A percentile compares a stretch with the other conserved stretches of the same genome.
Evolutionary conservation across 2,888 invertebrate genomes (phyloP).

Genomic region (Acheta domesticus): DNA sequence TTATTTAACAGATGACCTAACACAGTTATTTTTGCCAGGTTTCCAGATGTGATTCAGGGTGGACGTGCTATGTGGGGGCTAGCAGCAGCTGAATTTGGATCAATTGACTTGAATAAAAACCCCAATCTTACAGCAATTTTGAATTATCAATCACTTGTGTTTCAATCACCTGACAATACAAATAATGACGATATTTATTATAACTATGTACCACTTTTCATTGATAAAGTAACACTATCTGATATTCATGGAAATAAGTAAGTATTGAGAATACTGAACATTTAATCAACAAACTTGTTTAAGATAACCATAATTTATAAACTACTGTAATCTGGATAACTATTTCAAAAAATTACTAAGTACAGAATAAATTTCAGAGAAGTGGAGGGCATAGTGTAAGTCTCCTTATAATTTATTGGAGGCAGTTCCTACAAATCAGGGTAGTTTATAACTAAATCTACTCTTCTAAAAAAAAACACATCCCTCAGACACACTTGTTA

Average conservation of each 20-base stretch:
- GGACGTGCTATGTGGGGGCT: constrained; percentile 45
- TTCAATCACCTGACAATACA: constrained; percentile 40
- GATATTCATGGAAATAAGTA: constrained; percentile 49
- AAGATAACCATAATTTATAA: too few relatives aligned
- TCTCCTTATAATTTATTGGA: not conserved
- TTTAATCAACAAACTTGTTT: not conserved
- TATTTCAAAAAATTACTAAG: too few relatives aligned
- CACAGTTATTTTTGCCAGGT: constrained; percentile 39
- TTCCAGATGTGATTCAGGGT: constrained; percentile 43
- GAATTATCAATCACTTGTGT: constrained; percentile 43
- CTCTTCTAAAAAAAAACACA: not conserved
- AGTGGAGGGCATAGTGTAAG: not conserved
- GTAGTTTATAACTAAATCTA: not conserved
- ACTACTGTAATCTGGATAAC: too few relatives aligned
- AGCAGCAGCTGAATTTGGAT: constrained; percentile 46
- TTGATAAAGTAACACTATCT: constrained; percentile 45
- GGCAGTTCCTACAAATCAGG: not conserved
- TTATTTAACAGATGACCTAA: not conserved
- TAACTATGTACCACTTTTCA: constrained; percentile 37
- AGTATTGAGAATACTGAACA: constrained; percentile 25
- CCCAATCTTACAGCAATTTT: constrained; percentile 43
- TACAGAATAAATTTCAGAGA: too few relatives aligned
- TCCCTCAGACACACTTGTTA: not conserved
- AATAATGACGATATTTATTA: constrained; percentile 19
- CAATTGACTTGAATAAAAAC: constrained; percentile 41